These are phyloP conservation scores for Chaetura pelagica DNA, from an alignment of 2,113 vertebrate species.

Conservation along the genomic window DNA sequence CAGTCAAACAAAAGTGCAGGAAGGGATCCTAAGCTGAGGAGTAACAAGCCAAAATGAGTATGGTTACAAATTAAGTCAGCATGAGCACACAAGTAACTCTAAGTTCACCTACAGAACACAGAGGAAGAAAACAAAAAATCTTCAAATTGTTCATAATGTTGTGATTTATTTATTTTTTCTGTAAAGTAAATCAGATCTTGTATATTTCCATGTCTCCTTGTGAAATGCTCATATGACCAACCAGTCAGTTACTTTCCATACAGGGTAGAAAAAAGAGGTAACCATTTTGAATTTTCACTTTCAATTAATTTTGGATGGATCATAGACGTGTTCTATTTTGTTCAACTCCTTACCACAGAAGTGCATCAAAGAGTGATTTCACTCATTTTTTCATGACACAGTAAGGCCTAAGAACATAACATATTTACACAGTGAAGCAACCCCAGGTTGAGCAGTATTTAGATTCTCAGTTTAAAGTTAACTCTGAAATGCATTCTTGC, in stretches of 20 bases:
- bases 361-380: neutral
- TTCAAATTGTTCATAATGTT: neutral
- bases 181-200: neutral
- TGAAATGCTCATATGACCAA: neutral
- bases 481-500: neutral
- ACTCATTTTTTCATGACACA: neutral
- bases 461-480: neutral
- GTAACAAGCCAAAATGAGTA: rapidly evolving
- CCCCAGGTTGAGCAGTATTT: neutral
- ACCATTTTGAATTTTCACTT: neutral
- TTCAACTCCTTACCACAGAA: neutral
- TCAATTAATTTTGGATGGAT: neutral
- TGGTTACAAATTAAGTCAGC: neutral
- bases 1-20: neutral
- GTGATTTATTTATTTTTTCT: neutral
- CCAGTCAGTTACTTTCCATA: neutral
- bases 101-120: neutral
- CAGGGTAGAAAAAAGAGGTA: neutral
- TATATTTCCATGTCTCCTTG: neutral
- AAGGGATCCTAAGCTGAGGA: neutral
- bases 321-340: neutral
- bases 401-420: neutral
- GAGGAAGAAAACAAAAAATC: neutral
- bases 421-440: neutral
- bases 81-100: neutral